Conservation (phyloP, 2,888 invertebrate species). For the Hanleya hanleyi region DNA sequence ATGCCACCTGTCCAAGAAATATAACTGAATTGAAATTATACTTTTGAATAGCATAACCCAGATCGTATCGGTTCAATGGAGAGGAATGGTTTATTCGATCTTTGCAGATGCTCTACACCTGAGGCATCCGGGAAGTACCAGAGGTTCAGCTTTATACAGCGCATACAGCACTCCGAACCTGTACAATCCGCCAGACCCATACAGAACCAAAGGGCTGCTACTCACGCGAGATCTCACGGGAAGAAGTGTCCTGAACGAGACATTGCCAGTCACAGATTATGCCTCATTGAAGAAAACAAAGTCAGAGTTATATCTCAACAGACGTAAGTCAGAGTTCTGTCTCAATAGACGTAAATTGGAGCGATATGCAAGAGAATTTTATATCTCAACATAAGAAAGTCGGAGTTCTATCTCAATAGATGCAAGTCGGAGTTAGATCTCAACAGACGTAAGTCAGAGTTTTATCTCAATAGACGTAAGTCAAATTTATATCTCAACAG, state of each 20-base stretch:
- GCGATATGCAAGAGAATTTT: too few relatives aligned
- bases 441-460: neutral
- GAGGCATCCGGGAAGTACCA: conserved; percentile 26
- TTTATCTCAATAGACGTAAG: too few relatives aligned
- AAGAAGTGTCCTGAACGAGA: neutral
- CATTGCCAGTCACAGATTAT: neutral
- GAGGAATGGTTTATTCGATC: neutral
- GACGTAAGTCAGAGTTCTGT: neutral
- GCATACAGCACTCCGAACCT: neutral
- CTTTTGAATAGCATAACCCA: too few relatives aligned
- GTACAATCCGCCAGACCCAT: neutral
- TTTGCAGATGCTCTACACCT: conserved; percentile 27
- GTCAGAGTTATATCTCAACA: neutral
- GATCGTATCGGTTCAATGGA: too few relatives aligned
- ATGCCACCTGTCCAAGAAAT: too few relatives aligned
- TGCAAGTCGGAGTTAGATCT: neutral
- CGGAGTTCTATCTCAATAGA: too few relatives aligned
- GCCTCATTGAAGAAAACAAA: neutral
- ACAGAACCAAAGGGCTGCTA: neutral
- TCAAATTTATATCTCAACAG: too few relatives aligned
- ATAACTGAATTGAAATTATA: too few relatives aligned
- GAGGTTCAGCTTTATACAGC: conserved; percentile 17
- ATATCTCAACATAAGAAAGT: too few relatives aligned
- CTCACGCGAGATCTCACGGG: neutral
- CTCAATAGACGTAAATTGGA: too few relatives aligned